Evolutionary conservation across 2,888 invertebrate species (phyloP).

Genomic region (Alsophila aescularia): DNA sequence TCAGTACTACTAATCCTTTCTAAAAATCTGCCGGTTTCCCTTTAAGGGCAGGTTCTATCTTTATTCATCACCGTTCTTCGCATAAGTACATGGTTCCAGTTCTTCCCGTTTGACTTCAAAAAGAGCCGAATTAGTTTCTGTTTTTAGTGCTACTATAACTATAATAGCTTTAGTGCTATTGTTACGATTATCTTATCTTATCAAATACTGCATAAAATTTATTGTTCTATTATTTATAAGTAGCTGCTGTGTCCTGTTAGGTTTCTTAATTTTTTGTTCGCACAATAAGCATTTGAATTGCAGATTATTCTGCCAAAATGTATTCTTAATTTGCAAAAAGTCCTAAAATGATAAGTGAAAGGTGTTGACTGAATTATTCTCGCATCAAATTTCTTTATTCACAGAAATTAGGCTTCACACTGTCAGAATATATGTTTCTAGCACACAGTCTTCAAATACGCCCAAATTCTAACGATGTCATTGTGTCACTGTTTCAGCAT

Average conservation of each 20-base stretch:
- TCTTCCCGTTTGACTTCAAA: constrained; percentile 16
- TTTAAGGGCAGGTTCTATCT: constrained; percentile 30
- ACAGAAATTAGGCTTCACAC: constrained; percentile 27
- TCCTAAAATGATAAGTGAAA: constrained; percentile 26
- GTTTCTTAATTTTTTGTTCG: neutral
- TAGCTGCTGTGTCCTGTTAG: too few species aligned
- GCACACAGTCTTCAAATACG: constrained; percentile 37
- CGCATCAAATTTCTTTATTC: constrained; percentile 35
- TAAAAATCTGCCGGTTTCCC: constrained; percentile 34
- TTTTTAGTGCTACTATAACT: neutral
- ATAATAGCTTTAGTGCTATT: neutral
- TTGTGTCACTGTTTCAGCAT: constrained; percentile 37
- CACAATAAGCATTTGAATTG: neutral
- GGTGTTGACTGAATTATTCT: constrained; percentile 27
- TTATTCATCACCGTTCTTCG: constrained; percentile 11
- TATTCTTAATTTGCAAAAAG: constrained; percentile 9
- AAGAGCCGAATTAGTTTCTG: constrained; percentile 18
- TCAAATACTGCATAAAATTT: neutral
- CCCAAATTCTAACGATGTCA: constrained; percentile 35
- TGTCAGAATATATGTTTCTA: constrained; percentile 30
- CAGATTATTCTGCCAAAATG: constrained; percentile 8
- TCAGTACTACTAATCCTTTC: constrained; percentile 35
- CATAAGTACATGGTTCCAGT: constrained; percentile 4
- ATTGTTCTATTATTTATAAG: neutral
- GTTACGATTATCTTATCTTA: neutral